Conservation (phyloP, 2,113 vertebrate genomes). For the Gallinago paraguaiae region DNA sequence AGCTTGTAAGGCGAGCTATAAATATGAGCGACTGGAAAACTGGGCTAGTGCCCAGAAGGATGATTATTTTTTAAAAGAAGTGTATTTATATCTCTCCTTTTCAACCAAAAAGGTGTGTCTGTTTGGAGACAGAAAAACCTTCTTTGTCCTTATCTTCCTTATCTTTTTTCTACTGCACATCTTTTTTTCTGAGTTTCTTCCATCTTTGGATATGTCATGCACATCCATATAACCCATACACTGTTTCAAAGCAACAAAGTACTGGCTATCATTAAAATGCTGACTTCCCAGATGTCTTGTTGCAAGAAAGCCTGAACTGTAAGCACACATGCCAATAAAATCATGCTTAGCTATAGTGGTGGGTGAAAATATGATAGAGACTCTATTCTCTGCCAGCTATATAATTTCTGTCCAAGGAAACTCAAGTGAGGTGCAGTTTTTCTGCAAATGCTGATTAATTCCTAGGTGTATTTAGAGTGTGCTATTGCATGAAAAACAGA, state of each 20-base stretch:
- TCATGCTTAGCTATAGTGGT: neutral
- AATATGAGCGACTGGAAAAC: conserved; percentile 31
- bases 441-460: neutral
- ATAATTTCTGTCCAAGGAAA: neutral
- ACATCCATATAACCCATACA: neutral
- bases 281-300: neutral
- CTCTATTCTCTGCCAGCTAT: neutral
- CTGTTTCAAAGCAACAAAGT: neutral
- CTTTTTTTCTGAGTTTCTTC: neutral
- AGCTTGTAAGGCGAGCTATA: neutral
- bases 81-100: neutral
- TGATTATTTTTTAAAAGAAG: neutral
- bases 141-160: neutral
- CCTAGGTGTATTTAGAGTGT: neutral
- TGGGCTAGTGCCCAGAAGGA: neutral
- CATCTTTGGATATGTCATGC: neutral
- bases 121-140: neutral
- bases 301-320: neutral
- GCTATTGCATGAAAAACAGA: neutral
- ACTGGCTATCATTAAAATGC: neutral
- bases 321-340: neutral
- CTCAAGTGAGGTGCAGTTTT: neutral
- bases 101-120: neutral
- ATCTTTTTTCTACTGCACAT: neutral
- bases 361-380: neutral